Conservation (phyloP, 2,888 invertebrate genomes). For the Sesia bembeciformis region DNA sequence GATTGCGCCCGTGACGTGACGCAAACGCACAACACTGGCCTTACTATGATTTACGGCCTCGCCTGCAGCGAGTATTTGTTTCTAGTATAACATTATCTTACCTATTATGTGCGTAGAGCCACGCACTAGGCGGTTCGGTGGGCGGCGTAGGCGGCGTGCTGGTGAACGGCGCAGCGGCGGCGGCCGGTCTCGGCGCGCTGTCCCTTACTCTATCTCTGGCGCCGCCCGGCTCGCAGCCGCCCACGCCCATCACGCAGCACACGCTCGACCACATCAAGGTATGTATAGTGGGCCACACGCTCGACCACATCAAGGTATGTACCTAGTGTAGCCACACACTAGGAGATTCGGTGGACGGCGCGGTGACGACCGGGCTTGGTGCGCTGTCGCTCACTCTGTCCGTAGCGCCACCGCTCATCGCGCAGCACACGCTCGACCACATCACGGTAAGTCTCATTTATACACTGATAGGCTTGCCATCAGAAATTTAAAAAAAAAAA, state of each 20-base stretch:
- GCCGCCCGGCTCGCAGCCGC: conserved; percentile 83
- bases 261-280: conserved; percentile 92
- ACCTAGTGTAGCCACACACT: no score
- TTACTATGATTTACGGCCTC: no score
- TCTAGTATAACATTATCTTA: no score
- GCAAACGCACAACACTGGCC: no score
- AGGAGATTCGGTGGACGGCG: conserved; percentile 80
- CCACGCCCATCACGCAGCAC: conserved; percentile 84
- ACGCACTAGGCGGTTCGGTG: conserved; percentile 69
- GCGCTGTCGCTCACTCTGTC: conserved; percentile 85
- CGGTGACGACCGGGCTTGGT: conserved; percentile 64
- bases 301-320: no score
- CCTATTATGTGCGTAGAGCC: conserved; percentile 21
- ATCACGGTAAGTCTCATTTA: conserved; percentile 76
- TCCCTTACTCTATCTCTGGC: conserved; percentile 86
- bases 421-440: conserved; percentile 89
- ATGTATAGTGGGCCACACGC: background rate
- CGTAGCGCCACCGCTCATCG: conserved; percentile 84
- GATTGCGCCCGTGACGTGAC: no score
- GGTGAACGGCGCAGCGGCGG: conserved; percentile 77
- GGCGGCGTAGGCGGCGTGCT: conserved; percentile 69
- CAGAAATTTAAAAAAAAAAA: no score
- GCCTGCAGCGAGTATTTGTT: no score
- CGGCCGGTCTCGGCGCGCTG: conserved; percentile 72
- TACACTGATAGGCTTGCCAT: no score